Conservation (phyloP, 2,113 vertebrate genomes). For the Poeciliopsis retropinna region DNA sequence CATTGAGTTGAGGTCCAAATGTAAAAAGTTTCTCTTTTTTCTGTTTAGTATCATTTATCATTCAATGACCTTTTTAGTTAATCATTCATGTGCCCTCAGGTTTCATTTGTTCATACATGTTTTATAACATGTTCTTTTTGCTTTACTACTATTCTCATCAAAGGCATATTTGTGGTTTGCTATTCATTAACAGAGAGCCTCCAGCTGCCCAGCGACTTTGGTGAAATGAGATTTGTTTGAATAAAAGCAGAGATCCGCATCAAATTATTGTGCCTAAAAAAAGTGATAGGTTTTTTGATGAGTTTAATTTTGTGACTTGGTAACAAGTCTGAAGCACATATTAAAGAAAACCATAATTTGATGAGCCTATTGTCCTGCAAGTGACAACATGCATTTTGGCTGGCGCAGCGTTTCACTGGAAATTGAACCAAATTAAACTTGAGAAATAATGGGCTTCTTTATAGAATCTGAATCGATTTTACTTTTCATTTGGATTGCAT, state of each 20-base stretch:
- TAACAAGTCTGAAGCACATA: no score
- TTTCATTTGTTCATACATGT: neutral
- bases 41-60: neutral
- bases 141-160: no score
- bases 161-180: no score
- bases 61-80: neutral
- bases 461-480: constrained; percentile 24
- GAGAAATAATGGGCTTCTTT: constrained; percentile 26
- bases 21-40: neutral
- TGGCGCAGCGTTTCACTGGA: neutral
- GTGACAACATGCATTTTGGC: neutral
- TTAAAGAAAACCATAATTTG: no score
- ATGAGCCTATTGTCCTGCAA: neutral
- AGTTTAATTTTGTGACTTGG: no score
- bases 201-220: no score
- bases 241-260: no score
- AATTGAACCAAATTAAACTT: constrained; percentile 16
- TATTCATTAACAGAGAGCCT: no score
- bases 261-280: no score
- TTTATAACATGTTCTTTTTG: no score
- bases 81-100: neutral
- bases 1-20: neutral
- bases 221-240: no score
- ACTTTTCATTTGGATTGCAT: constrained; percentile 14
- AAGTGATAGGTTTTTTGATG: no score